A percentile compares a stretch with the other conserved stretches of the same genome.
Evolutionary conservation across 2,888 invertebrate genomes (phyloP).

Genomic region (Troides helena): DNA sequence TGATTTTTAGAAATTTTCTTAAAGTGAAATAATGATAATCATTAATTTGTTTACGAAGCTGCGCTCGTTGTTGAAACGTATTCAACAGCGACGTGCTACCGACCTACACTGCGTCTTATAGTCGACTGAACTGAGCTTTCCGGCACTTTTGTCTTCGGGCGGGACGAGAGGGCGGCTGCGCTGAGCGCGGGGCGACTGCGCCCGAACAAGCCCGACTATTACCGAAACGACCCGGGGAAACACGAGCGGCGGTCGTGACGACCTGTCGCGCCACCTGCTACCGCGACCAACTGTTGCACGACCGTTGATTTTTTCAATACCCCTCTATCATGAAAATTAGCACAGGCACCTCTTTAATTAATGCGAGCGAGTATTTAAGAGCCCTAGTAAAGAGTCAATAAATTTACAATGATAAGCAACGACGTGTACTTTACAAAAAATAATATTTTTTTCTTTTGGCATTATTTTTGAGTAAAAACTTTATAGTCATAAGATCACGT

Average conservation of each 20-base stretch:
- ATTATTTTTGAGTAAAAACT: not conserved
- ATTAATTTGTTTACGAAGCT: slow-evolving; percentile 48
- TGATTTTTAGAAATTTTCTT: slow-evolving; percentile 28
- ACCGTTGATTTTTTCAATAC: slow-evolving; percentile 73
- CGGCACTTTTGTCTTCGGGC: slow-evolving; percentile 49
- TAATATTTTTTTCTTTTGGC: slow-evolving; percentile 49
- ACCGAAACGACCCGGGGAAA: slow-evolving; percentile 40
- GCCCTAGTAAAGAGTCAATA: slow-evolving; percentile 5
- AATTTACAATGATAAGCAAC: slow-evolving; percentile 17
- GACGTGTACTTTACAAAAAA: slow-evolving; percentile 25
- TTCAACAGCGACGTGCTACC: slow-evolving; percentile 50
- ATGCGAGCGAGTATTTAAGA: slow-evolving; percentile 31
- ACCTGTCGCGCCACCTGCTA: slow-evolving; percentile 78
- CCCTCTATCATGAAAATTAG: slow-evolving; percentile 68
- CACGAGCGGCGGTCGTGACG: slow-evolving; percentile 41
- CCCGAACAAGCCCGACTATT: slow-evolving; percentile 49
- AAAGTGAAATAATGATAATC: slow-evolving; percentile 31
- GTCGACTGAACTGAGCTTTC: slow-evolving; percentile 72
- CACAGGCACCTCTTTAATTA: slow-evolving; percentile 41
- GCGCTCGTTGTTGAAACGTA: slow-evolving; percentile 35
- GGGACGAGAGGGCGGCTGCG: slow-evolving; percentile 72
- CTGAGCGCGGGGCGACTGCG: slow-evolving; percentile 50
- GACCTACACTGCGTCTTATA: slow-evolving; percentile 59
- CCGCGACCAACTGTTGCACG: slow-evolving; percentile 75
- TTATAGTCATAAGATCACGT: not conserved